Conservation (phyloP, 2,113 vertebrate species). For the Trichechus manatus region DNA sequence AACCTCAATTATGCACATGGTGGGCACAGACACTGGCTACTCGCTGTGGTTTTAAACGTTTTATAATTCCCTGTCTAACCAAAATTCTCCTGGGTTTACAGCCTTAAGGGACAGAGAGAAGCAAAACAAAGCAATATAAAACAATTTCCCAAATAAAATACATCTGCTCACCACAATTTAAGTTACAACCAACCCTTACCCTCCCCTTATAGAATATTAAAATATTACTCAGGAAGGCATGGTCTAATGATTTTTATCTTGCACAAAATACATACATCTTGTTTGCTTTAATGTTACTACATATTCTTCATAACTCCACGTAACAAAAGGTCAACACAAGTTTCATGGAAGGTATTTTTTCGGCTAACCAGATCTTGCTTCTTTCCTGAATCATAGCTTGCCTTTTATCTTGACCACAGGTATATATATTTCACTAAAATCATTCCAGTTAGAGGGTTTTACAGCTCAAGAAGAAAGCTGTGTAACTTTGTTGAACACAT, state of each 20-base stretch:
- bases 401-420: neutral
- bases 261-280: neutral
- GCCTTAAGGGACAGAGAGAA: neutral
- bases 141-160: conserved; percentile 45
- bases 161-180: neutral
- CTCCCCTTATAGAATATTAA: neutral
- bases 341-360: neutral
- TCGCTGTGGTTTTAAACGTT: neutral
- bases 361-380: neutral
- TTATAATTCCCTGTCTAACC: neutral
- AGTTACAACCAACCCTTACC: neutral
- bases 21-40: neutral
- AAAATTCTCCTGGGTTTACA: neutral
- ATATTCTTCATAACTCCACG: neutral
- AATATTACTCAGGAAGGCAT: neutral
- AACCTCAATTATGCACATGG: neutral
- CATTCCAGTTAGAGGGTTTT: conserved; percentile 32
- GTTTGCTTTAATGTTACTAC: neutral
- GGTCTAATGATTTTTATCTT: neutral
- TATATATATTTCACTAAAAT: conserved; percentile 14
- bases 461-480: neutral
- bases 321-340: neutral
- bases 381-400: neutral
- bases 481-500: neutral
- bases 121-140: conserved; percentile 49